Evolutionary conservation across 1,140 invertebrate species (phyloP), one percentile per base, ranked within the genome.

Genomic region (Drosophila parvula): DNA sequence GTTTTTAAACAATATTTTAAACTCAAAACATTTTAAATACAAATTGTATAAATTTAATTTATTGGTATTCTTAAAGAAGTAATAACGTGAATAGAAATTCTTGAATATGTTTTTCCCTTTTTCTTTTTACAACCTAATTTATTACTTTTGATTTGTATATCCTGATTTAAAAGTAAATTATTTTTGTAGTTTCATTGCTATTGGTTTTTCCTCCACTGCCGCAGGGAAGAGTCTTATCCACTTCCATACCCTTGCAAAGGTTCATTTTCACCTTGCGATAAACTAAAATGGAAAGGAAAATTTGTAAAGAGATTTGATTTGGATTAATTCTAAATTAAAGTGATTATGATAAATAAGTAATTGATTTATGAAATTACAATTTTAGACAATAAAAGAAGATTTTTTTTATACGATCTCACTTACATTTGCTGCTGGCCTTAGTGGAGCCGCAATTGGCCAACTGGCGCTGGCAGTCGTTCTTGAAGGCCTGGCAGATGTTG

Each of bases 401-500:
- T 3, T 22, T 22, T 22, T 22, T 22, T 3, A 22, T 3, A 22
- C 22, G 22, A 22, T 22, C 22, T 22, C 3, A 22, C 68, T 58
- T 7, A 79, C 77, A 47, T 48, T 32, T 44, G 18, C 34, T 27
- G 34, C 34, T 27, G 34, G 51, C 5, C 16, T n/a, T 22, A n/a
- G 38, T 70, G 12, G 6, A 1, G 12, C 32, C 36, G 36, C 79
- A 82, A 30, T 78, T 69, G 22, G 44, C 38, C 14, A 68, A 7
- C 12, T 50, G 18, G 0, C 61, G 68, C 4, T 62, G 27, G 30
- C 79, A 82, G 12, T 78, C 48, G 27, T 78, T 69, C 16, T 11
- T 14, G 12, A 68, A 67, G 32, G 62, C 62, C 30, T 68, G 40
- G 38, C 79, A 82, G 9, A 78, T 48, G 38, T 82, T 82, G 18